Conservation (phyloP, 2,113 vertebrate species). For the Poeciliopsis retropinna region DNA sequence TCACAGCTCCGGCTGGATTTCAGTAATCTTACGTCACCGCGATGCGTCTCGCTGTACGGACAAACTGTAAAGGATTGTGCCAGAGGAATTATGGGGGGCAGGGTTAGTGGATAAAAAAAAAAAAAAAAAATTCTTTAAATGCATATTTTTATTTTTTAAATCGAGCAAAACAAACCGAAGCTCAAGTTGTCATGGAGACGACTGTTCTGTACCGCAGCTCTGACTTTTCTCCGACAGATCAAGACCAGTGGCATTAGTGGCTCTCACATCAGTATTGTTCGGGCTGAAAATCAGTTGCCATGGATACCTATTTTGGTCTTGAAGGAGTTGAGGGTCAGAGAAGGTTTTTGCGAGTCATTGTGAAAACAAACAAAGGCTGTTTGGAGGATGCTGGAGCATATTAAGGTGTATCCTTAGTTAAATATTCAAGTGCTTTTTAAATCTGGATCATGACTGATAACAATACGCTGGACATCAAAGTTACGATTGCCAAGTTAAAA, state of each 20-base stretch:
- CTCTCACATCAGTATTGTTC: neutral
- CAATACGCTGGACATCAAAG: neutral
- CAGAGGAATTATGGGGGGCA: neutral
- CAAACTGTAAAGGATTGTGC: neutral
- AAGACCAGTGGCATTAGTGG: neutral
- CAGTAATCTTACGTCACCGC: slow-evolving; percentile 9
- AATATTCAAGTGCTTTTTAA: neutral
- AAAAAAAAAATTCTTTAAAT: no score
- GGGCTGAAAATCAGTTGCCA: slow-evolving; percentile 42
- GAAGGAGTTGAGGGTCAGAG: neutral
- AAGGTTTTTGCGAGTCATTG: neutral
- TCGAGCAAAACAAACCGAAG: slow-evolving; percentile 4
- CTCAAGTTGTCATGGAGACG: neutral
- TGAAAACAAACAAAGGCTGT: neutral
- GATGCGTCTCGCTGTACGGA: neutral
- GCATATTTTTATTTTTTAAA: no score
- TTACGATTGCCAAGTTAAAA: no score
- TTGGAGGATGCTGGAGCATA: neutral
- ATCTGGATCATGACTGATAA: no score
- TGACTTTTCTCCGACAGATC: slow-evolving; percentile 4
- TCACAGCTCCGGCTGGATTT: slow-evolving; percentile 18
- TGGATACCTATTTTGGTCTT: slow-evolving; percentile 41
- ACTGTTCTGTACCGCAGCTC: neutral
- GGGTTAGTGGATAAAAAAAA: no score
- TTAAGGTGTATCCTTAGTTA: neutral